Conservation (phyloP, 2,113 vertebrate species). For the Psephotus haematonotus region DNA sequence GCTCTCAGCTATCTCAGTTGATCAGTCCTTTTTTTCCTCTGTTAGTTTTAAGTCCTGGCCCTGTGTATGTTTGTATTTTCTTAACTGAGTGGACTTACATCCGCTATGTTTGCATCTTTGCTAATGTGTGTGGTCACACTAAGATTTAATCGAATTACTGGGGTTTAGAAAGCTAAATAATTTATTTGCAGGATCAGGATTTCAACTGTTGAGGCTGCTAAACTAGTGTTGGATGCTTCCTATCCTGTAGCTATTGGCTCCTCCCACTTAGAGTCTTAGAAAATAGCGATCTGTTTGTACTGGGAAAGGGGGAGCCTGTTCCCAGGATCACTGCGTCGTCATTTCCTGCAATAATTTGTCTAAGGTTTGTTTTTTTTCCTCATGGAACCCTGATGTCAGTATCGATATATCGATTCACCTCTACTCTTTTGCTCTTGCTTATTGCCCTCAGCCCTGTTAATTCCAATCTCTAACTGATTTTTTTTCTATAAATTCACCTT, state of each 20-base stretch:
- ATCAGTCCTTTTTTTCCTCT: background rate
- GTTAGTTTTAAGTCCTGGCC: background rate
- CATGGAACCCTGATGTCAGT: background rate
- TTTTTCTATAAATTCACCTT: background rate
- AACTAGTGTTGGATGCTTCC: background rate
- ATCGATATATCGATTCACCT: background rate
- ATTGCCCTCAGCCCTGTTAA: background rate
- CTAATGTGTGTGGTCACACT: background rate
- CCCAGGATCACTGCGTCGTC: slow-evolving; percentile 44
- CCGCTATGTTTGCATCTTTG: background rate
- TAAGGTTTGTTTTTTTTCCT: background rate
- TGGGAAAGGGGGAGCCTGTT: slow-evolving; percentile 45
- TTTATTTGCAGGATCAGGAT: background rate
- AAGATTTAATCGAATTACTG: background rate
- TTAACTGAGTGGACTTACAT: background rate
- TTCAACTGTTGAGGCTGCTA: background rate
- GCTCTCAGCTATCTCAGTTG: background rate
- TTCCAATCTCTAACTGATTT: background rate
- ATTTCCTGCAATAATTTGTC: slow-evolving; percentile 55
- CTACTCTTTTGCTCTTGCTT: background rate
- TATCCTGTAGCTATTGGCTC: slow-evolving; percentile 3
- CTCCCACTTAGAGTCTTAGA: slow-evolving; percentile 55
- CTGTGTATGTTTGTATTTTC: background rate
- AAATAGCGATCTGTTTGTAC: slow-evolving; percentile 47
- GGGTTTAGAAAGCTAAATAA: background rate